phyloP scores from a whole-genome alignment of 92 coral and sea anemone genomes.

The Paragorgia papillata region DNA sequence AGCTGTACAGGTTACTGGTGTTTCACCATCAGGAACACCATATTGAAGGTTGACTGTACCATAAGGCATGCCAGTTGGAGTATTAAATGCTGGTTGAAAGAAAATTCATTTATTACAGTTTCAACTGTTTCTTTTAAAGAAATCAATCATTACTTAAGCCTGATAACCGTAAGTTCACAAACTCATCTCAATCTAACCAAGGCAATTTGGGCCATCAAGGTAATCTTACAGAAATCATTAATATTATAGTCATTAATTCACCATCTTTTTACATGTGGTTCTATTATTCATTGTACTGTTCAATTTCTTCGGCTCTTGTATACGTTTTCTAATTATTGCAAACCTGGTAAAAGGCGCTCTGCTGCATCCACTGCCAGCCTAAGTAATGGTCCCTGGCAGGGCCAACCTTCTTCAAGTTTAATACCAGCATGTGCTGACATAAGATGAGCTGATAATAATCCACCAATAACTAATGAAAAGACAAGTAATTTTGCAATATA shows the following conservation, averaged over 20 bases:
- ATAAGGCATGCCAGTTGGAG: constrained; percentile 99
- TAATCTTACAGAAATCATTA: too few species aligned
- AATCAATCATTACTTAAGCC: too few species aligned
- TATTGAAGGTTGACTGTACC: constrained; percentile 91
- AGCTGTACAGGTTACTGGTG: constrained; percentile 96
- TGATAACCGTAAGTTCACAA: too few species aligned
- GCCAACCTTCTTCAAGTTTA: constrained; percentile 83
- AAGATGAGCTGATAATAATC: constrained; percentile 91
- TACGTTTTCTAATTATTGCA: too few species aligned
- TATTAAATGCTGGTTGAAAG: constrained; percentile 69
- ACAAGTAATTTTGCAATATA: too few species aligned
- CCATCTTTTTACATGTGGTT: not conserved
- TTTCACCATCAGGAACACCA: constrained; percentile 93
- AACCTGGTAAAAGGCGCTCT: constrained; percentile 89
- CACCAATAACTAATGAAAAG: constrained; percentile 74
- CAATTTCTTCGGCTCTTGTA: too few species aligned
- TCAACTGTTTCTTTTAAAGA: too few species aligned
- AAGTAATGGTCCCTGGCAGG: constrained; percentile 90
- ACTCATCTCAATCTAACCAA: too few species aligned
- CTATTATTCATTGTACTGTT: not conserved
- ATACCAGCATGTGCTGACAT: constrained; percentile 78
- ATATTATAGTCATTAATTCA: too few species aligned
- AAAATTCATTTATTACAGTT: too few species aligned
- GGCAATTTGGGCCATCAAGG: too few species aligned
- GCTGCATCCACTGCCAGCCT: constrained; percentile 90